Conservation (phyloP, 1,140 invertebrate species). For the Lordiphosa stackelbergi region DNA sequence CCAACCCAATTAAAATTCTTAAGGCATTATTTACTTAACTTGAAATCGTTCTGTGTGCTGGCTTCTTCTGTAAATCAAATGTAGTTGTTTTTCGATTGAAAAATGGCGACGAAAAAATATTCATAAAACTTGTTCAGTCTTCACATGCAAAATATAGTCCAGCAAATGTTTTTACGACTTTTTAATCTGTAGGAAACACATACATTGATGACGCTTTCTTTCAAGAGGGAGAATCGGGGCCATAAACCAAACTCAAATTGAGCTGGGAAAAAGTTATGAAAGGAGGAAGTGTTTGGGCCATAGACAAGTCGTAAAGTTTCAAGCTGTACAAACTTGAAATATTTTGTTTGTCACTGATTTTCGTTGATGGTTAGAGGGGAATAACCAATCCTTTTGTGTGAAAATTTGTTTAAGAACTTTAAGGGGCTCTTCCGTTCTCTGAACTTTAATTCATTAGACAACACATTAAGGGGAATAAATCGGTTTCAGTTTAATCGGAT, state of each 20-base stretch:
- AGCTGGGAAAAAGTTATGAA: conserved; percentile 10
- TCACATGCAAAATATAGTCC: conserved; percentile 26
- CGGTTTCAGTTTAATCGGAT: no score
- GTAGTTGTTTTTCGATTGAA: background rate
- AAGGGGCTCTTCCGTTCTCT: no score
- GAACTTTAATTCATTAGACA: no score
- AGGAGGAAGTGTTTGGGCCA: conserved; percentile 36
- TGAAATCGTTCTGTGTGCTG: conserved; percentile 36
- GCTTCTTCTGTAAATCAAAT: conserved; percentile 3
- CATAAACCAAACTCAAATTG: conserved; percentile 38
- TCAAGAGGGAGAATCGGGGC: conserved; percentile 26
- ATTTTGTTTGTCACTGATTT: conserved; percentile 38
- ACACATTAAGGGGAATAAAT: no score
- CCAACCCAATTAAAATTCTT: conserved; percentile 66
- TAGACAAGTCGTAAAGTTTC: conserved; percentile 51
- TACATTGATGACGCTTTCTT: conserved; percentile 42
- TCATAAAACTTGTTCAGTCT: conserved; percentile 7
- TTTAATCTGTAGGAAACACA: conserved; percentile 47
- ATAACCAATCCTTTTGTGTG: no score
- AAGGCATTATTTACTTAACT: conserved; percentile 61
- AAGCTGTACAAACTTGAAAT: conserved; percentile 47
- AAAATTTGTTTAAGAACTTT: no score
- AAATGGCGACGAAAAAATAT: conserved; percentile 45
- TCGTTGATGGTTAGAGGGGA: conserved; percentile 24
- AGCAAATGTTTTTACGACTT: conserved; percentile 29